Base-by-base conservation (phyloP, 2,888 invertebrate genomes). In the Pachliopta kotzebuea region DNA sequence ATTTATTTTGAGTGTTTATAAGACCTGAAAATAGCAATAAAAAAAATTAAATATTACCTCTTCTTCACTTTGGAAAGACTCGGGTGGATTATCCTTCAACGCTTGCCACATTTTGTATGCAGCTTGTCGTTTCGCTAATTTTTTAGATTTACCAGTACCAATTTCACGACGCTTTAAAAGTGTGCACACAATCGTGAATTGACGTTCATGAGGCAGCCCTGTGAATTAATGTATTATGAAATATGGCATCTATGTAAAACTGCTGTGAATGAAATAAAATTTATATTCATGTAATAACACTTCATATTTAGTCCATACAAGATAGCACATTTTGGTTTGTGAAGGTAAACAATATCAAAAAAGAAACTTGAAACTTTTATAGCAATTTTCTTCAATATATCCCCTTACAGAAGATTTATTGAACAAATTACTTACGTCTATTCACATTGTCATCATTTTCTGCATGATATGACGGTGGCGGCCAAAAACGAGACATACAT, bases 401-500 rank as follows among this genome's bases (percentile, higher is more conserved):
- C 14, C 14, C 1, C 18, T 45, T 6, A 45, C 8, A 31, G 53
- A 37, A 9, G 18, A 11, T 37, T 63, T n/a, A 60, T 29, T 29
- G 9, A 1, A 54, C 24, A 49, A 62, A n/a, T 45, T 54, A 87
- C 90, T 83, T 77, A 91, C 91, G 90, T 70, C 91, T 85, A 64
- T 90, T 88, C 18, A 88, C 83, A 75, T 85, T 90, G 63, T 96
- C 96, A 81, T 97, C 97, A 81, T 94, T 95, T 83, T 94, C 96
- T 74, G 97, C 97, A 74, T 97, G 96, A 83, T 99, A 99, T 29
- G 95, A 95, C 29, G 99, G 99, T 52, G 98, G 98, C 37, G 98
- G 98, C 96, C 98, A 97, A 73, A 98, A 96, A 62, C 97, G 95
- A 53, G 98, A 97, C 97, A 98, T 98, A 82, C 98, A 98, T 87